Conservation (phyloP, 2,888 invertebrate genomes). For the Xestia sexstrigata region DNA sequence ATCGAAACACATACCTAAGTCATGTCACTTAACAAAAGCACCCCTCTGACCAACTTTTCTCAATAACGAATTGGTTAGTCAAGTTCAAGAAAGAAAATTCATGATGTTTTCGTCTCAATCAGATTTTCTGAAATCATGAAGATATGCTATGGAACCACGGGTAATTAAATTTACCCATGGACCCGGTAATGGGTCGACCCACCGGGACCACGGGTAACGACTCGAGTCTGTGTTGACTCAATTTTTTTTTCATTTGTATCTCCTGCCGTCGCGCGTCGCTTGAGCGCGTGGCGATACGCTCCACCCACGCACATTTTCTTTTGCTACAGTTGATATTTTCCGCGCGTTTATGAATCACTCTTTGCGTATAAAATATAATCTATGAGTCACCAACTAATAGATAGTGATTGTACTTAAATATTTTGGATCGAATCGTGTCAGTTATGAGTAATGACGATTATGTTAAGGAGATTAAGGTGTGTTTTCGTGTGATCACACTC, state of each 20-base stretch:
- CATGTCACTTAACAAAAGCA: too few species aligned
- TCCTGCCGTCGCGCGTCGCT: not conserved
- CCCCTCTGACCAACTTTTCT: too few species aligned
- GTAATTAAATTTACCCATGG: too few species aligned
- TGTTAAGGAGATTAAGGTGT: not conserved
- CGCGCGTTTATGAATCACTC: conserved; percentile 1
- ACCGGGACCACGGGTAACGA: too few species aligned
- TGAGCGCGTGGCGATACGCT: not conserved
- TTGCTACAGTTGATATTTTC: not conserved
- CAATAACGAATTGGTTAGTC: too few species aligned
- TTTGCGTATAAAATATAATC: not conserved
- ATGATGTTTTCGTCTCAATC: too few species aligned
- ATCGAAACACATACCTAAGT: too few species aligned
- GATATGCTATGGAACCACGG: too few species aligned
- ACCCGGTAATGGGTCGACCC: too few species aligned
- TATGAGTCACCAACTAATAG: not conserved
- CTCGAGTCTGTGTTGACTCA: not conserved
- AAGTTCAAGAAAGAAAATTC: too few species aligned
- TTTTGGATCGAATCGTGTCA: not conserved
- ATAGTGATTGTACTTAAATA: not conserved
- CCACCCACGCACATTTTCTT: not conserved
- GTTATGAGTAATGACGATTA: not conserved
- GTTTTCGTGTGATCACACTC: not conserved
- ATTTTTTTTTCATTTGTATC: not conserved
- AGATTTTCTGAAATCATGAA: too few species aligned